Conservation (phyloP, 2,113 vertebrate species). For the Tupaia chinensis region DNA sequence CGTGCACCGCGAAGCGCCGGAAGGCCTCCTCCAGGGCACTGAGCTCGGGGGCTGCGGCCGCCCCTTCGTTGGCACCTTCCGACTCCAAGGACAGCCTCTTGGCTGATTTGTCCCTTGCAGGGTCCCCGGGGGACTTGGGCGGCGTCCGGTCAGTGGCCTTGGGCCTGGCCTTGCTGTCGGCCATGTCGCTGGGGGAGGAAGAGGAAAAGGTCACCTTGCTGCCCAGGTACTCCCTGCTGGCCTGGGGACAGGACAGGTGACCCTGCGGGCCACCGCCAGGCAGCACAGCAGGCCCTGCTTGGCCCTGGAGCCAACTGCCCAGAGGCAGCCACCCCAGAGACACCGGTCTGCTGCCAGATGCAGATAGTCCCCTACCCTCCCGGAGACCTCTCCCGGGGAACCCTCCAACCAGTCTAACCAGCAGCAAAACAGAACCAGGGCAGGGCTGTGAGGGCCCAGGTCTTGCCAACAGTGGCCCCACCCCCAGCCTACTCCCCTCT, state of each 20-base stretch:
- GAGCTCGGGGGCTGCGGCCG: slow-evolving; percentile 88
- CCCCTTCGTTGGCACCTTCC: slow-evolving; percentile 92
- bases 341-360: too few relatives aligned
- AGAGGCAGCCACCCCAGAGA: too few relatives aligned
- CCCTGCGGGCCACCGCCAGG: too few relatives aligned
- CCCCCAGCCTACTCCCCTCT: not conserved
- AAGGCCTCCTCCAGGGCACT: slow-evolving; percentile 96
- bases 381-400: too few relatives aligned
- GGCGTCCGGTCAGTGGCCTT: slow-evolving; percentile 84
- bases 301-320: too few relatives aligned
- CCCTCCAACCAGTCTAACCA: too few relatives aligned
- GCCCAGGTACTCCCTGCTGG: not conserved
- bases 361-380: too few relatives aligned
- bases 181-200: slow-evolving; percentile 84
- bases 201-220: not conserved
- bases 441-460: too few relatives aligned
- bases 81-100: slow-evolving; percentile 88
- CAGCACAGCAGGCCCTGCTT: too few relatives aligned
- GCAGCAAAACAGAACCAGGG: too few relatives aligned
- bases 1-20: slow-evolving; percentile 94
- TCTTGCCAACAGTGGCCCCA: too few relatives aligned
- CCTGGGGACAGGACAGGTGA: rapidly evolving
- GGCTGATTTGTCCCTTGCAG: slow-evolving; percentile 82
- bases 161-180: slow-evolving; percentile 84
- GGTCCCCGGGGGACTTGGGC: slow-evolving; percentile 86